phyloP scores from a whole-genome alignment of 2,797 vertebrate genomes.

The Myotis myotis region DNA sequence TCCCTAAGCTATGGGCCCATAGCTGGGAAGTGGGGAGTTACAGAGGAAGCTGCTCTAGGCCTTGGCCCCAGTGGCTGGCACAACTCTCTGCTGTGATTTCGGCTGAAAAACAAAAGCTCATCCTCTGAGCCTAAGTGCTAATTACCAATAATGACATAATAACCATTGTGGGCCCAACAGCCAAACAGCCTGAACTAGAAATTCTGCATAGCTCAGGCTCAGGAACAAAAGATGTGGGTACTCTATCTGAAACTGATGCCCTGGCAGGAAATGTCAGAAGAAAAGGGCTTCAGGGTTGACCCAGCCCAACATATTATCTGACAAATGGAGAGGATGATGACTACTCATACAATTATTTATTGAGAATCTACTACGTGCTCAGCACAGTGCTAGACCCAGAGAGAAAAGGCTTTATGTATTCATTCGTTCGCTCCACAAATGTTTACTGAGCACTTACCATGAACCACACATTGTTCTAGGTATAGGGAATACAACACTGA shows the following conservation, averaged over 20 bases:
- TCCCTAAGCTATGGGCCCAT: background rate
- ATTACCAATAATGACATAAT: slow-evolving; percentile 79
- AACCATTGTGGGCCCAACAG: slow-evolving; percentile 70
- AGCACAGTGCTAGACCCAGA: background rate
- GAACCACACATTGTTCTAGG: background rate
- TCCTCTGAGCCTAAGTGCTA: slow-evolving; percentile 70
- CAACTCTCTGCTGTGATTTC: slow-evolving; percentile 63
- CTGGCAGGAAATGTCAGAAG: slow-evolving; percentile 55
- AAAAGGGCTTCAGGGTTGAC: slow-evolving; percentile 50
- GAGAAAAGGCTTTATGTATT: background rate
- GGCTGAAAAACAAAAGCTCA: slow-evolving; percentile 70
- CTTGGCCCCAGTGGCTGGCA: background rate
- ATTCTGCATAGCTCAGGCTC: slow-evolving; percentile 73
- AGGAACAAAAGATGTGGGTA: slow-evolving; percentile 66
- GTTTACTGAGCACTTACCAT: background rate
- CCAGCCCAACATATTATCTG: slow-evolving; percentile 49
- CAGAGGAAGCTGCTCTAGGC: background rate
- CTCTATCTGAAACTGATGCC: slow-evolving; percentile 61
- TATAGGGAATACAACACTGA: background rate
- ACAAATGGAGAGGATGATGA: background rate
- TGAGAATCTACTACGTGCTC: background rate
- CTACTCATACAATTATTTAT: background rate
- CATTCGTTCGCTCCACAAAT: slow-evolving; percentile 12
- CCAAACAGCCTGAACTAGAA: slow-evolving; percentile 75
- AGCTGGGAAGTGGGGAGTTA: background rate